A percentile compares a stretch with the other conserved stretches of the same genome.
Evolutionary conservation across 2,113 vertebrate species (phyloP).

Genomic region (sheep (Ovis aries)): ARS-UI_Ramb_v3.0 NC_056054.1:181476001-181476500

Average conservation of each 20-base stretch:
- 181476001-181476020: constrained; percentile 18
- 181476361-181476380: not conserved
- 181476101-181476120: not conserved
- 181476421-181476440: not conserved
- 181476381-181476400: not conserved
- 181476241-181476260: not conserved
- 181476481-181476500: not conserved
- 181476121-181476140: not conserved
- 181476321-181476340: not conserved
- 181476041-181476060: not conserved
- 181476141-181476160: not conserved
- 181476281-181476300: not conserved
- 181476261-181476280: not conserved
- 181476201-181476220: not conserved
- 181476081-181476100: not conserved
- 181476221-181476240: not conserved
- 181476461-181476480: not conserved
- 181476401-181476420: not conserved
- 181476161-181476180: not conserved
- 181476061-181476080: not conserved
- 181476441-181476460: not conserved
- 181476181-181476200: not conserved
- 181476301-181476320: not conserved
- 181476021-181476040: not conserved
- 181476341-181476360: constrained; percentile 3